Evolutionary conservation across 1,140 invertebrate genomes (phyloP).

Genomic region (Caenorhabditis brenneri): DNA sequence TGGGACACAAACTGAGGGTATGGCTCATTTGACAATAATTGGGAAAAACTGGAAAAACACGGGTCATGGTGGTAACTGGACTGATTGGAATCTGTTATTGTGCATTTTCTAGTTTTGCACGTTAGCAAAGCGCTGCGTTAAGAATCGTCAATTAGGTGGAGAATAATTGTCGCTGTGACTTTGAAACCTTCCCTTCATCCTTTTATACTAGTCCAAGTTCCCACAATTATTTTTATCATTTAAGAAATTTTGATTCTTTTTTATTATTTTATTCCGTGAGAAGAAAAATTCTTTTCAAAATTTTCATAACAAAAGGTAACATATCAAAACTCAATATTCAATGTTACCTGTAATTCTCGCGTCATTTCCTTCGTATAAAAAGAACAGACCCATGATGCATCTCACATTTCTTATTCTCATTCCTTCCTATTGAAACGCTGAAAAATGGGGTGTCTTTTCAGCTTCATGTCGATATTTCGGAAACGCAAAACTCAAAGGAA

Average conservation of each 20-base stretch:
- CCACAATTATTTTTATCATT: conserved; percentile 22
- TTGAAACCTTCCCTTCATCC: background rate
- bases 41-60: background rate
- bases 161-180: background rate
- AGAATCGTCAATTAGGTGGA: background rate
- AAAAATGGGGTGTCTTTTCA: background rate
- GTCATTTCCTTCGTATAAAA: background rate
- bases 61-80: background rate
- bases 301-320: too few relatives aligned
- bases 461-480: background rate
- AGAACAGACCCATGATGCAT: background rate
- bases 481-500: background rate
- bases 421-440: background rate
- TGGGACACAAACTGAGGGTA: background rate
- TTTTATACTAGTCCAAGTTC: background rate
- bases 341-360: background rate
- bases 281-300: too few relatives aligned
- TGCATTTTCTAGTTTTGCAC: background rate
- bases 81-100: background rate
- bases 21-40: background rate
- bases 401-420: background rate
- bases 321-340: background rate
- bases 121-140: background rate
- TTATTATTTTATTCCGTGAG: background rate
- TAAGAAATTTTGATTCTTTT: too few relatives aligned